Evolutionary conservation across 2,113 vertebrate species (phyloP).

Genomic region (Pangasianodon gigas): DNA sequence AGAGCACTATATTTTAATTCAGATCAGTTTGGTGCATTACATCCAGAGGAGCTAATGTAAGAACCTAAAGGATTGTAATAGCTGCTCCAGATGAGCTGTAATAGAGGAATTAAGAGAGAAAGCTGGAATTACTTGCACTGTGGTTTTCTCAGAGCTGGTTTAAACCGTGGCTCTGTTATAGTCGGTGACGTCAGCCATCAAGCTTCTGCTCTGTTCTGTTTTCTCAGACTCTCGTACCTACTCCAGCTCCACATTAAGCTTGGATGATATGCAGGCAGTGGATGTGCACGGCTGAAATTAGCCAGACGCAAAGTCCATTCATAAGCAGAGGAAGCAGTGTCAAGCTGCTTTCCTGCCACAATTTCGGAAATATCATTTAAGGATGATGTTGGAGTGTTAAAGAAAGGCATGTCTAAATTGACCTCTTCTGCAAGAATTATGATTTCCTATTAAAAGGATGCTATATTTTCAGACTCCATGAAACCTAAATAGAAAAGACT

Average conservation of each 20-base stretch:
- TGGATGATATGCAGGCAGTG: conserved; percentile 43
- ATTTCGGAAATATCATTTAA: conserved; percentile 48
- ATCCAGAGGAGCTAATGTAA: conserved; percentile 33
- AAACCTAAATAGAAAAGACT: background rate
- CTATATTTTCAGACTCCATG: background rate
- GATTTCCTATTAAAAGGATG: conserved; percentile 48
- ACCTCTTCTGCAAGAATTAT: conserved; percentile 31
- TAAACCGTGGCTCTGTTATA: background rate
- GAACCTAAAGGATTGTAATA: conserved; percentile 40
- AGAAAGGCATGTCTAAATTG: conserved; percentile 41
- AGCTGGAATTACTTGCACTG: background rate
- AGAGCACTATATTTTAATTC: conserved; percentile 42
- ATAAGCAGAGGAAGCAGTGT: conserved; percentile 51
- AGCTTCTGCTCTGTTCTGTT: conserved; percentile 12
- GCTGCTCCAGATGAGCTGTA: conserved; percentile 36
- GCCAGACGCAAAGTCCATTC: conserved; percentile 53
- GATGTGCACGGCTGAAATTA: conserved; percentile 51
- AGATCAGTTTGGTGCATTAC: conserved; percentile 43
- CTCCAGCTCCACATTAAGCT: conserved; percentile 16
- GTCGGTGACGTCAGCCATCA: conserved; percentile 9
- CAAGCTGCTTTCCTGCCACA: conserved; percentile 54
- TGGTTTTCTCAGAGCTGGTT: background rate
- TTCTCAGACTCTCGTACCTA: conserved; percentile 11
- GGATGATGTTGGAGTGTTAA: conserved; percentile 49
- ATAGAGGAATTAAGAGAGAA: conserved; percentile 46